phyloP scores from a whole-genome alignment of 2,888 invertebrate species.

The Dysmachus trigonus region DNA sequence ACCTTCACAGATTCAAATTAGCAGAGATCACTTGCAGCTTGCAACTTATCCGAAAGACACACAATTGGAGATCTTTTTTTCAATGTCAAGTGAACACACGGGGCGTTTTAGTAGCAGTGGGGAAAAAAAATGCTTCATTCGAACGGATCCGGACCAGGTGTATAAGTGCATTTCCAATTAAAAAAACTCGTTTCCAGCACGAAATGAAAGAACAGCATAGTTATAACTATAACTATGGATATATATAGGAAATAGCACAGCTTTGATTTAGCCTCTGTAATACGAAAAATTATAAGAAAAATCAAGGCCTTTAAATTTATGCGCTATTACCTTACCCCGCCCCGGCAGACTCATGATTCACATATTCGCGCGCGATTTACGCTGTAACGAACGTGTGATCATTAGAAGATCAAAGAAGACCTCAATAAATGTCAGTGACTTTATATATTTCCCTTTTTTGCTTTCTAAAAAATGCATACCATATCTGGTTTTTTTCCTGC shows the following conservation, averaged over 20 bases:
- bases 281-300: background rate
- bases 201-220: background rate
- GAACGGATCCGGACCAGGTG: background rate
- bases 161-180: background rate
- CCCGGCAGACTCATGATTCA: background rate
- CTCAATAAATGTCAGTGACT: background rate
- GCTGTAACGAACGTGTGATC: background rate
- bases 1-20: background rate
- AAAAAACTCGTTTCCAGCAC: background rate
- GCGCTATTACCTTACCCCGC: background rate
- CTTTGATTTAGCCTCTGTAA: background rate
- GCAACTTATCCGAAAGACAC: background rate
- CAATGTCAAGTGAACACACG: background rate
- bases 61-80: constrained; percentile 1
- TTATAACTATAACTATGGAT: background rate
- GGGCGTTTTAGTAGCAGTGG: background rate
- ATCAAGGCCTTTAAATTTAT: background rate
- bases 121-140: background rate
- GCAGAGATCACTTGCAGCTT: background rate
- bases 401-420: background rate
- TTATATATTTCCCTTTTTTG: background rate
- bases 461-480: background rate
- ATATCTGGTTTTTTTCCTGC: background rate
- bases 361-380: background rate
- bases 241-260: background rate